These are phyloP conservation scores for Melanotaenia maccullochi DNA, from an alignment of 2,797 vertebrate genomes.

Conservation along the genomic window DNA sequence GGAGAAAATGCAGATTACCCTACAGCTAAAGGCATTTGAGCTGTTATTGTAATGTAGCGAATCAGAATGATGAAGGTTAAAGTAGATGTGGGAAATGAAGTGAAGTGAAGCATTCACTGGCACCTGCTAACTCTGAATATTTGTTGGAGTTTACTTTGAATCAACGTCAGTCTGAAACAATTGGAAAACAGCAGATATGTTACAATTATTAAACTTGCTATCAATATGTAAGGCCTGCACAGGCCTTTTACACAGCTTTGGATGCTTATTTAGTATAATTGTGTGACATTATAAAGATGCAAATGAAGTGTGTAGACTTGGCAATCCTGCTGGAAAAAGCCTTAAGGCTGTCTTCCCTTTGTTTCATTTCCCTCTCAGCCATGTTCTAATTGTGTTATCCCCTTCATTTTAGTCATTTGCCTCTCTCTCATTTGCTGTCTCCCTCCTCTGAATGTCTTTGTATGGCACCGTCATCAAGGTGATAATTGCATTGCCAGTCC, in stretches of 20 bases:
- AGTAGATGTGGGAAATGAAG: constrained; percentile 39
- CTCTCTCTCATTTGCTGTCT: constrained; percentile 57
- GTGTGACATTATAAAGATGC: constrained; percentile 69
- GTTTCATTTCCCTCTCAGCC: constrained; percentile 71
- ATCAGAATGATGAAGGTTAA: constrained; percentile 39
- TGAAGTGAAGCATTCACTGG: constrained; percentile 36
- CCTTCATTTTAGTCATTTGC: constrained; percentile 74
- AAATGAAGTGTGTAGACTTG: constrained; percentile 78
- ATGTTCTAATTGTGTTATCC: constrained; percentile 74
- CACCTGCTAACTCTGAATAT: constrained; percentile 40
- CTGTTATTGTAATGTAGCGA: constrained; percentile 26
- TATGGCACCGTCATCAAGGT: constrained; percentile 76
- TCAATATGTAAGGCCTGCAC: constrained; percentile 43
- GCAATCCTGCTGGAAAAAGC: constrained; percentile 71
- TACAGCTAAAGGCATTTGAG: constrained; percentile 36
- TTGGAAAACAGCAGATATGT: constrained; percentile 5
- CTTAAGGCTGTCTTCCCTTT: constrained; percentile 72
- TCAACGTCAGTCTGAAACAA: neutral
- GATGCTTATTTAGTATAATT: constrained; percentile 64
- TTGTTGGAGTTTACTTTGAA: constrained; percentile 33
- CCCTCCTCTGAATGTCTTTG: constrained; percentile 73
- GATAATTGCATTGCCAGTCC: constrained; percentile 80
- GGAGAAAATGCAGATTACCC: constrained; percentile 55
- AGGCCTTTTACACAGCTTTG: constrained; percentile 37
- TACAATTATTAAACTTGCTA: constrained; percentile 14